A percentile compares a stretch with the other conserved stretches of the same genome.
Evolutionary conservation across 2,113 vertebrate species (phyloP).

Genomic region (Ophthalmolycus amberensis): DNA sequence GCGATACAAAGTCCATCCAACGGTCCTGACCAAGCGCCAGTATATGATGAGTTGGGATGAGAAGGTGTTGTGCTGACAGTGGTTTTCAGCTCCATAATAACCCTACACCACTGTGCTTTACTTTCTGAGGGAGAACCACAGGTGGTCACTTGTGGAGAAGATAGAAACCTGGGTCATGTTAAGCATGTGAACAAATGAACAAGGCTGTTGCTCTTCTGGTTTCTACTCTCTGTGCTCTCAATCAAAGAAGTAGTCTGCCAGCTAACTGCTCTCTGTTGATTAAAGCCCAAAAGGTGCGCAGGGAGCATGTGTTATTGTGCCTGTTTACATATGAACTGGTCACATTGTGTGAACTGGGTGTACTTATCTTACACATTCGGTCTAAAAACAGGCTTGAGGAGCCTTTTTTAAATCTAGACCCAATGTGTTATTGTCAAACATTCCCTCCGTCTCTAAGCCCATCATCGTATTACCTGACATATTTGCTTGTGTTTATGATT

Average conservation of each 20-base stretch:
- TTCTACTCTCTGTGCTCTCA: neutral
- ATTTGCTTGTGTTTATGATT: constrained; percentile 13
- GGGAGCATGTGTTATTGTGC: neutral
- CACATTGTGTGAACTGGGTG: neutral
- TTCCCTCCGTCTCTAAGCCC: neutral
- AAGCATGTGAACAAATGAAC: neutral
- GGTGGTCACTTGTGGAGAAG: neutral
- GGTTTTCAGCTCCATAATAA: neutral
- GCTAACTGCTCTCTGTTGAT: neutral
- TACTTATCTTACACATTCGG: neutral
- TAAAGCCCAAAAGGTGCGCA: neutral
- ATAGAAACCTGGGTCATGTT: neutral
- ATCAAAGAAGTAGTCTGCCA: neutral
- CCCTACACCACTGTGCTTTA: neutral
- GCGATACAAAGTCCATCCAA: no score
- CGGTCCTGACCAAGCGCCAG: no score
- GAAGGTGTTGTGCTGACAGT: no score
- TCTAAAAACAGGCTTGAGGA: neutral
- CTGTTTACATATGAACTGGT: neutral
- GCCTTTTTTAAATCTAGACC: neutral
- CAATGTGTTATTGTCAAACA: constrained; percentile 20
- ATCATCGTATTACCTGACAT: constrained; percentile 37
- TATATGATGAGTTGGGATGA: no score
- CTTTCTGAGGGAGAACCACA: neutral
- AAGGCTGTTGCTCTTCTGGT: neutral